Percentiles rank a stretch among this genome's conserved stretches.
These are phyloP conservation scores for Xanthostigma xanthostigma DNA, from an alignment of 2,888 invertebrate species.

Conservation along the genomic window DNA sequence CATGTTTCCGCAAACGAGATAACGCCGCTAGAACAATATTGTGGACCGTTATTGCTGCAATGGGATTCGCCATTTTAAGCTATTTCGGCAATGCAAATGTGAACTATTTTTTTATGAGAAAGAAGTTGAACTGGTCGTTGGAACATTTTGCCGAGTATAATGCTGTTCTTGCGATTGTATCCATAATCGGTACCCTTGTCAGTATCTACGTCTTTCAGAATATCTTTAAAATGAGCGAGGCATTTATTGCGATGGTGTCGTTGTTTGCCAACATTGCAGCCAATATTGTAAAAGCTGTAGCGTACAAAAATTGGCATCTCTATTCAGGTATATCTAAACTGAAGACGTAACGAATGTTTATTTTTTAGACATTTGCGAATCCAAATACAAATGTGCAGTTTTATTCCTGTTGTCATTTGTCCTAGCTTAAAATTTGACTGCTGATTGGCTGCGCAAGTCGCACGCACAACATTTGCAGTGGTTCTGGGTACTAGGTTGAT, in stretches of 20 bases:
- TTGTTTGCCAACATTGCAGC: conserved; percentile 22
- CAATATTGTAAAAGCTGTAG: conserved; percentile 24
- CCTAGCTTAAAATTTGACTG: too few relatives aligned
- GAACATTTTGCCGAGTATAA: conserved; percentile 42
- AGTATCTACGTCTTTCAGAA: conserved; percentile 42
- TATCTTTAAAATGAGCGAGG: conserved; percentile 29
- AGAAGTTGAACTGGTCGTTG: conserved; percentile 52
- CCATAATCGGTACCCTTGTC: conserved; percentile 39
- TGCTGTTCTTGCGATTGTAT: conserved; percentile 34
- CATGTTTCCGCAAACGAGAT: too few relatives aligned
- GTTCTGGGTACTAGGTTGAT: too few relatives aligned
- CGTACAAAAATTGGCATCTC: conserved; percentile 33
- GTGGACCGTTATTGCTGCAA: too few relatives aligned
- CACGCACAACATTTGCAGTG: too few relatives aligned
- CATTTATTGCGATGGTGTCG: conserved; percentile 28
- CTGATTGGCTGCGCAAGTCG: too few relatives aligned
- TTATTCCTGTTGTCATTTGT: too few relatives aligned
- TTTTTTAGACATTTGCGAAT: too few relatives aligned
- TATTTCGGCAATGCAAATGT: conserved; percentile 27
- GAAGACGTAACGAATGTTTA: too few relatives aligned
- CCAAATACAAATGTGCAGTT: too few relatives aligned
- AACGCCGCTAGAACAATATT: too few relatives aligned
- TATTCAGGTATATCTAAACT: conserved; percentile 35
- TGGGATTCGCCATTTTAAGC: too few relatives aligned
- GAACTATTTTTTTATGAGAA: conserved; percentile 45